Base-by-base conservation (phyloP, 2,113 vertebrate genomes). In the Zeus faber region DNA sequence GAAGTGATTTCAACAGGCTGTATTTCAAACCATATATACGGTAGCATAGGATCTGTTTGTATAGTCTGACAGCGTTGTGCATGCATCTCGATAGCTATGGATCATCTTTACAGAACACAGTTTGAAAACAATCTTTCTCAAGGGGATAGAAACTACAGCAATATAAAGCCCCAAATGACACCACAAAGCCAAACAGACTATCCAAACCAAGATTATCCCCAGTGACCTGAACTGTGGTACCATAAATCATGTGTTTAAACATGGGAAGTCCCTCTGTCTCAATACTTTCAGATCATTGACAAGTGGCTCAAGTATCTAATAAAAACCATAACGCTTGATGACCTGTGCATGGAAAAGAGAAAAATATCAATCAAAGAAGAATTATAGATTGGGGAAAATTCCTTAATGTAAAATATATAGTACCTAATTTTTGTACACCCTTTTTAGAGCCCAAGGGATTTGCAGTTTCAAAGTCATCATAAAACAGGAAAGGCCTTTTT, bases 11-110 rank as follows among this genome's bases (percentile, higher is more conserved):
- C 6, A 72, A 29, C 3, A 44, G 8, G 37, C 66, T 17, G 4
- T 27, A 16, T 26, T 72, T 69, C 5, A 66, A 60, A 61, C 58
- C 64, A 70, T 25, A 65, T 3, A 54, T 26, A 48, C 66, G 40
- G 24, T 21, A 70, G 52, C 16, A 44, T 53, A 35, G 27, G 49
- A 54, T 55, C 45, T 47, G 27, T 13, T 13, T 67, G 58, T 27
- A 55, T 6, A 54, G 44, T 27, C 17, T 50, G 29, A 21, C 64
- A 68, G 35, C 52, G 70, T 21, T 20, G 44, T 4, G 43, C 26
- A 52, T 54, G 45, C 33, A 59, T 40, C 1, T 17, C 29, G 57
- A 50, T 67, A 4, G 67, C 58, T 23, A 13, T 17, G 26, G 22
- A 22, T 52, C 31, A 67, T 54, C 64, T 35, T 60, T 49, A 54